These are phyloP conservation scores for Apodemia mormo DNA, from an alignment of 2,888 invertebrate species.

Conservation along the genomic window DNA sequence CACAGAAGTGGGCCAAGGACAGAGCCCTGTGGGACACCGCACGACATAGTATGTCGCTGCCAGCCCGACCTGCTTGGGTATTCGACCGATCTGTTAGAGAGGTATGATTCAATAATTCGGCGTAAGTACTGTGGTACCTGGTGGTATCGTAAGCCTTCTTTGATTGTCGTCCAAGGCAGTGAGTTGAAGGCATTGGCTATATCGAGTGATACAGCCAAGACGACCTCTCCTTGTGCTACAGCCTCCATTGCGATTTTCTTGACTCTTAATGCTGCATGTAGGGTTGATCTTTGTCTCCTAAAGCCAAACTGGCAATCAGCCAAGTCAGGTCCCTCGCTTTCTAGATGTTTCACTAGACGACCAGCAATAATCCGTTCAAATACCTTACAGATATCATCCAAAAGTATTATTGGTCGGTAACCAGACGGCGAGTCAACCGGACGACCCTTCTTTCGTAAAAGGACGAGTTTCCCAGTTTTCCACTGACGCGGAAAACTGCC, in stretches of 20 bases:
- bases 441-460: background rate
- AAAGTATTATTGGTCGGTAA: background rate
- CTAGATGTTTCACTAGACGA: background rate
- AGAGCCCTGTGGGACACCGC: no score
- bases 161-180: background rate
- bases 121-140: no score
- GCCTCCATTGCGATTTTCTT: background rate
- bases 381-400: background rate
- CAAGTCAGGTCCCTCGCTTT: background rate
- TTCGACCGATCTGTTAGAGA: no score
- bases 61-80: no score
- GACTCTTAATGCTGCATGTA: background rate
- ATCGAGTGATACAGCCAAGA: background rate
- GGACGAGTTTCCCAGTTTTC: constrained; percentile 7
- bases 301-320: no score
- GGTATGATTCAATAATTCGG: no score
- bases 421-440: background rate
- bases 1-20: no score
- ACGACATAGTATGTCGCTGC: no score
- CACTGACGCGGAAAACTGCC: no score
- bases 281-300: no score
- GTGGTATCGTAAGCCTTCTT: no score
- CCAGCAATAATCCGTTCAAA: background rate
- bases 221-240: background rate
- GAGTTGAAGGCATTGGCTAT: no score